These are phyloP conservation scores for Apamea sordens DNA, from an alignment of 2,888 invertebrate genomes.

Conservation along the genomic window DNA sequence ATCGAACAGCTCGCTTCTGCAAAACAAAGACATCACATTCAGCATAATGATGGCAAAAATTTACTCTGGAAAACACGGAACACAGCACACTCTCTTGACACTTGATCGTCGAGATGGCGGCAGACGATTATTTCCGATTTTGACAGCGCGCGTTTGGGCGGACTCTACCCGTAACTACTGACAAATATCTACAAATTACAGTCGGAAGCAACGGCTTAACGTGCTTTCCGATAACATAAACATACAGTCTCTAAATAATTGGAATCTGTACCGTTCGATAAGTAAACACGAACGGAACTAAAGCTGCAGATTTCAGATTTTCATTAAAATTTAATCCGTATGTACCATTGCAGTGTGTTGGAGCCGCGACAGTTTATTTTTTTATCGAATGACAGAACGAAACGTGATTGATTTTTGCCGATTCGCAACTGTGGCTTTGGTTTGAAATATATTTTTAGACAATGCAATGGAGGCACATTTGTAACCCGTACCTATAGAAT, in stretches of 20 bases:
- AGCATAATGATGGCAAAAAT: no score
- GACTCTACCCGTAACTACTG: neutral
- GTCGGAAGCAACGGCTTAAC: neutral
- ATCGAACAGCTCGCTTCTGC: no score
- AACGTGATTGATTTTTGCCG: constrained; percentile 24
- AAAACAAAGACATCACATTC: no score
- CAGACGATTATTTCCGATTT: no score
- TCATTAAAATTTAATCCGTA: constrained; percentile 48
- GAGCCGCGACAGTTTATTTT: constrained; percentile 33
- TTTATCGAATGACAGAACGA: constrained; percentile 2
- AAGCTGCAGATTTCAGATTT: constrained; percentile 31
- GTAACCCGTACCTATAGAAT: neutral
- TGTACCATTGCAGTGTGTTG: constrained; percentile 1
- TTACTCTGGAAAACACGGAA: no score
- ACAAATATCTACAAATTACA: neutral
- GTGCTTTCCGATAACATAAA: constrained; percentile 3
- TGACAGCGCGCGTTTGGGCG: no score
- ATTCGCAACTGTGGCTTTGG: neutral
- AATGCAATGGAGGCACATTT: neutral
- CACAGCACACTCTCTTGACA: no score
- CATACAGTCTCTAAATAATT: constrained; percentile 4
- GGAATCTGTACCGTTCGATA: constrained; percentile 4
- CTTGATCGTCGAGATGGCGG: no score
- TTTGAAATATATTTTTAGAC: neutral
- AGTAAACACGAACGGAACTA: constrained; percentile 7